Evolutionary conservation across 2,888 invertebrate genomes (phyloP), one percentile per base, ranked within the genome.

Genomic region (Palloptera scutellata): DNA sequence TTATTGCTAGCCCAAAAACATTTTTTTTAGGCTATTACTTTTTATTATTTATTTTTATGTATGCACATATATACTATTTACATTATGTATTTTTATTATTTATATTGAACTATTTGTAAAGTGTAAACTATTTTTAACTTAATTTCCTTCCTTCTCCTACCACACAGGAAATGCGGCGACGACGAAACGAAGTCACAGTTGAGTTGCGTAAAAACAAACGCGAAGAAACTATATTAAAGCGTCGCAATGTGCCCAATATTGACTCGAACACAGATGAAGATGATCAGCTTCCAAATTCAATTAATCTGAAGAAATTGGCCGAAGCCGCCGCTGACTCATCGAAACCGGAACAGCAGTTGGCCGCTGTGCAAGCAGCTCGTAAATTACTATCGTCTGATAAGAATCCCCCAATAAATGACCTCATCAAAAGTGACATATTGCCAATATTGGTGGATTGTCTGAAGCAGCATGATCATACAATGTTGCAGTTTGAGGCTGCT

Each of bases 181-280:
- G 97, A 78, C 89, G 98, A 85, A 97, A 96, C 83, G 97, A 98
- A 89, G 96, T 96, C 67, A 96, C 97, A 76, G 94, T 98, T 63
- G 97, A 98, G 85, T 88, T 99, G 74, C 90, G 99, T 75, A 99
- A 99, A 90, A 97, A 96, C 85, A 99, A 99, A 89, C 89, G 98
- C 74, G 98, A 99, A 81, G 98, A 98, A 86, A 96, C 97, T 13
- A 88, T 98, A 76, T 92, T 96, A 77, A 99, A 99, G 86, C 90
- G 97, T 79, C 90, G 98, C 78, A 99, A 98, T 88, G 97, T 99
- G 70, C 97, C 96, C 68, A 87, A 91, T 76, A 88, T 91, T 78
- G 96, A 96, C 84, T 93, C 94, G 17, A 88, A 88, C 86, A 88
- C 88, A 87, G 92, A 94, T 80, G 92, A 94, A 79, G 90, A 91